Conservation (phyloP, 2,797 vertebrate species). For the Epinephelus malabaricus region DNA sequence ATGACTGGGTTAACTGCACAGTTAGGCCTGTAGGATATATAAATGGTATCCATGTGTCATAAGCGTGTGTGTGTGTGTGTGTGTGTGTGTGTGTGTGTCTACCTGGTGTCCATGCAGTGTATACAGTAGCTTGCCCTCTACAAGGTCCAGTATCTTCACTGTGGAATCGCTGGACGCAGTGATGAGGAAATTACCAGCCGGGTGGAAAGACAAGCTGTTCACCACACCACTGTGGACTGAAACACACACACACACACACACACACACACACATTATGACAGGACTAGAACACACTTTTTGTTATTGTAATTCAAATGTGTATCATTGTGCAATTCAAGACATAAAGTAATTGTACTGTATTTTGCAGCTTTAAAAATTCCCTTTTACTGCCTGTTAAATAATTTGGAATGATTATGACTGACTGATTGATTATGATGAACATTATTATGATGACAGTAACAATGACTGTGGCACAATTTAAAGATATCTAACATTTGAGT, state of each 20-base stretch:
- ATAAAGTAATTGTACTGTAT: neutral
- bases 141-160: constrained; percentile 94
- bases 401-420: neutral
- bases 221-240: constrained; percentile 93
- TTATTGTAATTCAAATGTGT: neutral
- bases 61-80: constrained; percentile 10
- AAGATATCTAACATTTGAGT: neutral
- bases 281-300: neutral
- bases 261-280: constrained; percentile 15
- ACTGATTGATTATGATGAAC: neutral
- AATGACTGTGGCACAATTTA: neutral
- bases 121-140: constrained; percentile 95
- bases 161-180: constrained; percentile 96
- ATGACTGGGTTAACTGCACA: constrained; percentile 31
- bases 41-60: constrained; percentile 7
- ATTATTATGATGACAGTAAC: neutral
- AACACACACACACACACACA: constrained; percentile 31
- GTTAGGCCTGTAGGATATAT: constrained; percentile 7
- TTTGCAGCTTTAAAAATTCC: neutral
- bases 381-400: constrained; percentile 2
- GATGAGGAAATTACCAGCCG: constrained; percentile 93
- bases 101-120: constrained; percentile 98
- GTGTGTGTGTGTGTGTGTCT: constrained; percentile 19
- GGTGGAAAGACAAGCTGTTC: constrained; percentile 95
- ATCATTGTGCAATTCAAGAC: neutral